Conservation (phyloP, 2,113 vertebrate species). For the Nerophis ophidion region DNA sequence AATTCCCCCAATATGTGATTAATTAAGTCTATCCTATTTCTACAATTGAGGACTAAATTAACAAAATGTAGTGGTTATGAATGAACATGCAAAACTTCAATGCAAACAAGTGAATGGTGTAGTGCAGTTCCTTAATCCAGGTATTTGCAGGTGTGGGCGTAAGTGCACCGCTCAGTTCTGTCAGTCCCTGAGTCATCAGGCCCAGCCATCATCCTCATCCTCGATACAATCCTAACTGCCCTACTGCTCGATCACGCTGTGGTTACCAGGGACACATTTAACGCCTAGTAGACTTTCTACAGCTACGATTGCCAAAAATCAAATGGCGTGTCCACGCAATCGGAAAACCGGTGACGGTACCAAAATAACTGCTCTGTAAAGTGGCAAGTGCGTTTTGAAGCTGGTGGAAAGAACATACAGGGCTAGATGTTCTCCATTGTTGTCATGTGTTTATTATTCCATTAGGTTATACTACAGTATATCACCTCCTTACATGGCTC, state of each 20-base stretch:
- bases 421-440: no score
- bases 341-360: no score
- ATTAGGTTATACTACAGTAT: no score
- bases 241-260: slow-evolving; percentile 11
- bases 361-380: no score
- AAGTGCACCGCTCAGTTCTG: slow-evolving; percentile 6
- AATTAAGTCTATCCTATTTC: no score
- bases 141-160: slow-evolving; percentile 46
- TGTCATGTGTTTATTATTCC: no score
- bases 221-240: slow-evolving; percentile 30
- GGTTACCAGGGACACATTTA: slow-evolving; percentile 28
- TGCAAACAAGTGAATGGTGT: background rate
- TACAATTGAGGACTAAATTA: no score
- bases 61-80: background rate
- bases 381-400: no score
- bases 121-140: slow-evolving; percentile 36
- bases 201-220: slow-evolving; percentile 28
- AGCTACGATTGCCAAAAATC: background rate
- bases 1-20: no score
- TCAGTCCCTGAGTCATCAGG: slow-evolving; percentile 47
- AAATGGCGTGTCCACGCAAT: no score
- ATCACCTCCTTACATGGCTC: no score
- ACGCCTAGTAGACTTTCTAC: slow-evolving; percentile 8
- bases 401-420: no score
- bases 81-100: background rate